Base-by-base conservation (phyloP, 2,113 vertebrate species). In the Tachysurus vachellii region DNA sequence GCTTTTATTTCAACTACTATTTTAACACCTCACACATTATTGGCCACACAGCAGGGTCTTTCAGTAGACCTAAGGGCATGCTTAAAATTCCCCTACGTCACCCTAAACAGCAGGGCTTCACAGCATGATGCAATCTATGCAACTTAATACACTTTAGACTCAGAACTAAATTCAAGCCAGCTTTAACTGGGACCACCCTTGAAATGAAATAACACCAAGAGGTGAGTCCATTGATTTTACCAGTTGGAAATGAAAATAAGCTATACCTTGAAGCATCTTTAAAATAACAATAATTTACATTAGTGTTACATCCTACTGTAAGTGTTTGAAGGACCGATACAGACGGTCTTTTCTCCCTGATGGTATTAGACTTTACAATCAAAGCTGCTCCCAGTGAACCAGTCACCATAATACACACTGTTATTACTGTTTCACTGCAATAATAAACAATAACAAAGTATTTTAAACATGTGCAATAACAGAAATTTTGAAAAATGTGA, bases 171-270 rank as follows among this genome's bases (percentile, higher is more conserved):
- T 42, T 80, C 50, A 68, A 68, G 59, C 54, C 50, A 66, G 56
- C 50, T 82, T 71, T 82, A 82, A 82, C 6, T 23, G 36, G 31
- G 44, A 75, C 56, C 56, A 54, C 21, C 28, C 61, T 73, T 80
- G 28, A 36, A 59, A 82, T 56, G 0, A 8, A 12, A 90, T 93
- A 89, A 94, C 91, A 92, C 93, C 92, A 94, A 76, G 75, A 84
- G 73, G 61, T 90, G 89, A 85, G 92, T 91, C 89, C 91, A 88
- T 80, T 93, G 91, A 94, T 89, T 88, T 94, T 91, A 93, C 92
- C 88, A 56, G 44, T 8, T 47, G 28, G 50, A 83, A 47, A 86
- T 42, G 76, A 57, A 71, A 89, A 88, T 91, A 91, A 88, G 85
- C 89, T 75, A 70, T 82, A 82, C 83, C 87, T 92, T 86, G 93